phyloP scores from a whole-genome alignment of 2,888 invertebrate species.

The Andrena fulva region DNA sequence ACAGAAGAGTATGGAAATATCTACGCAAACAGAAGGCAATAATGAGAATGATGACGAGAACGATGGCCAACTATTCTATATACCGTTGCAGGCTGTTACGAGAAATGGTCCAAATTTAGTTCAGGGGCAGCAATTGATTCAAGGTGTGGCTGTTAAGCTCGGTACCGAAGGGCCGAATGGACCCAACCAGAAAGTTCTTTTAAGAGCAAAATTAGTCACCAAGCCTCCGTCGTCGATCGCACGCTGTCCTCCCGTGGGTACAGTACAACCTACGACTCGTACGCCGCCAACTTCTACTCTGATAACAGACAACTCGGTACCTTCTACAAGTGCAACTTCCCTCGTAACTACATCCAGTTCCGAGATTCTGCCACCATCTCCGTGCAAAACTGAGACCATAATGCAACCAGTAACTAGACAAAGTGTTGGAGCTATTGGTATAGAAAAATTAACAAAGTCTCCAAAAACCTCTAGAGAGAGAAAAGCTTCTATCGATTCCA shows the following conservation, averaged over 20 bases:
- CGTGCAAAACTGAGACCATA: slow-evolving; percentile 47
- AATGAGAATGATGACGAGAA: slow-evolving; percentile 85
- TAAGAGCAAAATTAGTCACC: slow-evolving; percentile 88
- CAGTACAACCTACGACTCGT: slow-evolving; percentile 86
- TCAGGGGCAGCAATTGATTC: slow-evolving; percentile 85
- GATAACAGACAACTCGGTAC: slow-evolving; percentile 62
- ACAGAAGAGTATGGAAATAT: slow-evolving; percentile 83
- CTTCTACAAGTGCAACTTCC: slow-evolving; percentile 60
- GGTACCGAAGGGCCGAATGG: slow-evolving; percentile 88
- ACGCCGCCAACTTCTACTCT: slow-evolving; percentile 74
- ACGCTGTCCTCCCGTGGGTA: slow-evolving; percentile 86
- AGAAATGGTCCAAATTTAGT: slow-evolving; percentile 83
- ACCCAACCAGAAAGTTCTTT: slow-evolving; percentile 87
- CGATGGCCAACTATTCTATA: slow-evolving; percentile 88
- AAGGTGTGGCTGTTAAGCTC: slow-evolving; percentile 89
- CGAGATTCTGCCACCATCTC: slow-evolving; percentile 36
- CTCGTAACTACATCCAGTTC: slow-evolving; percentile 6
- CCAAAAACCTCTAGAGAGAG: slow-evolving; percentile 75
- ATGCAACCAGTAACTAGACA: slow-evolving; percentile 33
- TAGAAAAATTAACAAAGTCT: slow-evolving; percentile 73
- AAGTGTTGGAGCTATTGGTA: slow-evolving; percentile 21
- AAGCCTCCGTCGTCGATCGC: slow-evolving; percentile 85
- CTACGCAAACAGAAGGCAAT: slow-evolving; percentile 84
- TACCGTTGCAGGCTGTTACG: slow-evolving; percentile 86
- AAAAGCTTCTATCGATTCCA: slow-evolving; percentile 75